Base-by-base conservation (phyloP, 1,140 invertebrate species). In the Lanistes nyassanus region DNA sequence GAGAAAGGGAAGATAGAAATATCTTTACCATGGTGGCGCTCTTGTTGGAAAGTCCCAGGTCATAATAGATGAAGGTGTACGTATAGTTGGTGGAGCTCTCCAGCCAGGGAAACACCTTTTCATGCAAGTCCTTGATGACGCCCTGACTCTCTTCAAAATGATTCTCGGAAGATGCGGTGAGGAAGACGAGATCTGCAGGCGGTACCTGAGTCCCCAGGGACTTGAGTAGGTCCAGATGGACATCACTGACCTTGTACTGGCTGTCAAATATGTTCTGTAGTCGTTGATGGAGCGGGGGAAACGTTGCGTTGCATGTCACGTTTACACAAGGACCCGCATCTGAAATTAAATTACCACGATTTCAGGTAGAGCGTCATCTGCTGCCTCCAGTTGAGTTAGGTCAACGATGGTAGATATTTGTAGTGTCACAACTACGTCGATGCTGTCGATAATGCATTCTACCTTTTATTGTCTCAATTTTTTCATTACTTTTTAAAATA, bases 81-180 rank as follows among this genome's bases (percentile, higher is more conserved):
- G 36, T 66, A 47, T 47, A 51, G n/a, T 51, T 26, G 19, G 19
- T 36, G 26, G 42, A 13, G 26, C 42, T 23, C 21, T 29, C 19
- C 21, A 74, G 60, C 31, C 55, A 34, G n/a, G 73, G 73, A 26
- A 74, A 74, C 19, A 74, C 73, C 23, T 29, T 39, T 42, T 66
- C 21, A n/a, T 74, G 73, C 16, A 74, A 39, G 37, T 74, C 62
- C 62, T n/a, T 66, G 56, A 74, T 51, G 37, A 74, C 21, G 11
- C 60, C 73, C 73, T 74, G 73, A 26, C 23, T 64, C 42, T 74
- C 73, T 2, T 53, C 34, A 34, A 34, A 74, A 26, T 74, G 73
- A 34, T 74, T 74, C 36, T 26, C 6, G 6, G 39, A 42, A 13
- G 39, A 6, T 13, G 39, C 39, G 6, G 39, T 42, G 6, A 42